A percentile compares a stretch with the other conserved stretches of the same genome.
These are phyloP conservation scores for Glossophaga mutica DNA, from an alignment of 2,797 vertebrate species.

Conservation along the genomic window DNA sequence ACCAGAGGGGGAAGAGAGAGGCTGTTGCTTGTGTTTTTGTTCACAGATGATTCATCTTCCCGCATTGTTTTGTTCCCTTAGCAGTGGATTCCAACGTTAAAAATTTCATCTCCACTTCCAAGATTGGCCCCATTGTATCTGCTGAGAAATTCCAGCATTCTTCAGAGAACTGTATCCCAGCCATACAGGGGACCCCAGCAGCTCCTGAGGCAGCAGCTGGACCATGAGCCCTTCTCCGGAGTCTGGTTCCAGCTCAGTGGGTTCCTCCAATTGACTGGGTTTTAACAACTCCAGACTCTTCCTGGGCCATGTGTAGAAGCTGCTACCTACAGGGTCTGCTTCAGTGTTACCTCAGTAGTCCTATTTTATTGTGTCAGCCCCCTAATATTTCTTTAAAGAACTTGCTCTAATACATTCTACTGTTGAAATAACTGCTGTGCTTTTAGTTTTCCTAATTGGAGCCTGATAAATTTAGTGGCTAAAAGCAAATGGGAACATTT, in stretches of 20 bases:
- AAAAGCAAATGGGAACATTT: neutral
- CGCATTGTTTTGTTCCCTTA: neutral
- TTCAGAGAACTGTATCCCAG: neutral
- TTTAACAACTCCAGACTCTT: neutral
- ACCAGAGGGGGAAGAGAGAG: neutral
- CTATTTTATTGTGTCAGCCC: neutral
- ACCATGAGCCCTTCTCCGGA: neutral
- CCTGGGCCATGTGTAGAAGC: neutral
- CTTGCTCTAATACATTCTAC: neutral
- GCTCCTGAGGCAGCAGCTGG: neutral
- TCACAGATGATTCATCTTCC: neutral
- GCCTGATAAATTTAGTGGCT: neutral
- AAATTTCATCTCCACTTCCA: neutral
- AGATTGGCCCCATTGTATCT: neutral
- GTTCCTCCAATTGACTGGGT: neutral
- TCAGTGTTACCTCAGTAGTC: neutral
- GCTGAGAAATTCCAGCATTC: neutral
- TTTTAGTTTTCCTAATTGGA: neutral
- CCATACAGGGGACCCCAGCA: accelerated
- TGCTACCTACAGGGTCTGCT: neutral
- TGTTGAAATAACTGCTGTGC: neutral
- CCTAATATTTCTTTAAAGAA: neutral
- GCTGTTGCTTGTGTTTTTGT: neutral
- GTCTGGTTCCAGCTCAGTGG: neutral
- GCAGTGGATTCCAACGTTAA: neutral